Base-by-base conservation (phyloP, 2,888 invertebrate species). In the Lapara coniferarum region DNA sequence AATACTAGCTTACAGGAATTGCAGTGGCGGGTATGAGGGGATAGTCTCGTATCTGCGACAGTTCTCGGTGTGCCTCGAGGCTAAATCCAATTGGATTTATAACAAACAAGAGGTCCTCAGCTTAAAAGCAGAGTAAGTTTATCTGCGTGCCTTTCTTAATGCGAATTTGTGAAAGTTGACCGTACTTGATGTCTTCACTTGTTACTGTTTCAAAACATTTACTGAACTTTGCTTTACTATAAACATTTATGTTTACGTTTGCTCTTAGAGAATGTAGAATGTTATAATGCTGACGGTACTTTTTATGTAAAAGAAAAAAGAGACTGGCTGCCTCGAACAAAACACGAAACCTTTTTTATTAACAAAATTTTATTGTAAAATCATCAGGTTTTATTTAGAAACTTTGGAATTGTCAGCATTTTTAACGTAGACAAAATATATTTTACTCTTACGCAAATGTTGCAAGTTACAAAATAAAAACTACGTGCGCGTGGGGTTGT, bases 71-170 rank as follows among this genome's bases (percentile, higher is more conserved):
- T 78, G 70, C 68, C 76, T 68, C 76, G 71, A 70, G 71, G 37
- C 75, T 79, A 81, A 85, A 83, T 84, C 81, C 84, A 85, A 87
- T 89, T 87, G 86, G 85, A 87, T 85, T 86, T 85, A 82, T 79
- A 83, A 81, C 76, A 79, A 75, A 77, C 81, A 81, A 81, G 81
- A 85, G 81, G 80, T 83, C 78, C 77, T 71, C 70, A 73, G 83
- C 84, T 84, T 85, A 83, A 85, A 83, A 84, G 76, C 76, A 71
- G 75, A 76, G 76, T 76, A 74, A 75, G 73, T 77, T 77, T 73
- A 71, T 75, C 68, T 70, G 63, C 37, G 70, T 72, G 72, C 71
- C 75, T 75, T 75, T 75, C 75, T 75, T 75, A 78, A 74, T 74
- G 66, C 66, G 74, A 78, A 76, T 75, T 76, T 75, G 74, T 71